Percentiles rank a stretch among this genome's conserved stretches.
Conservation (phyloP, 2,888 invertebrate species). For the Acleris sparsana region DNA sequence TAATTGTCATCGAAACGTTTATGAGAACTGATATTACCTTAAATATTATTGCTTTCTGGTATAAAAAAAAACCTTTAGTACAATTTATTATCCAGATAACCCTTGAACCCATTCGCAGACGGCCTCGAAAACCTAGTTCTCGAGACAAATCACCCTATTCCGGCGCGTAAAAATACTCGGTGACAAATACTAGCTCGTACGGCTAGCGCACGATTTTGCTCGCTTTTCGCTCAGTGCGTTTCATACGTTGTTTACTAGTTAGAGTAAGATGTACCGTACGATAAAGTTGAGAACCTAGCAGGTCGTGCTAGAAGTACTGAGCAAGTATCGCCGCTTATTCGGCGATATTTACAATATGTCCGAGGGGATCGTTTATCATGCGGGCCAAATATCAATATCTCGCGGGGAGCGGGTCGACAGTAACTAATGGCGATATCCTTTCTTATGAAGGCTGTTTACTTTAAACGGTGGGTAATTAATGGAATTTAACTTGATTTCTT, state of each 20-base stretch:
- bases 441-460: slow-evolving; percentile 41
- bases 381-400: slow-evolving; percentile 73
- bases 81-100: neutral
- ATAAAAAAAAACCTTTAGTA: neutral
- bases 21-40: neutral
- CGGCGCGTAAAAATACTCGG: slow-evolving; percentile 27
- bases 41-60: no score
- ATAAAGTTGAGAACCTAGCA: no score
- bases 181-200: slow-evolving; percentile 26
- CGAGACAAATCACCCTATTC: slow-evolving; percentile 29
- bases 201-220: no score
- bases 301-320: slow-evolving; percentile 10
- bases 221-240: no score
- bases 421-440: slow-evolving; percentile 62
- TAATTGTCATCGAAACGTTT: neutral
- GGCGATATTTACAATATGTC: slow-evolving; percentile 52
- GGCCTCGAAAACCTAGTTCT: slow-evolving; percentile 15
- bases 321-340: slow-evolving; percentile 50
- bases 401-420: slow-evolving; percentile 57
- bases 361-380: slow-evolving; percentile 65
- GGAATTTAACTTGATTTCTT: slow-evolving; percentile 13
- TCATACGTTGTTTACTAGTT: no score
- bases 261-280: no score
- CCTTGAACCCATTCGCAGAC: slow-evolving; percentile 8
- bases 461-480: slow-evolving; percentile 29